Percentiles rank a stretch among this genome's conserved stretches.
Conservation (phyloP, 2,113 vertebrate genomes). For the Solea senegalensis region DNA sequence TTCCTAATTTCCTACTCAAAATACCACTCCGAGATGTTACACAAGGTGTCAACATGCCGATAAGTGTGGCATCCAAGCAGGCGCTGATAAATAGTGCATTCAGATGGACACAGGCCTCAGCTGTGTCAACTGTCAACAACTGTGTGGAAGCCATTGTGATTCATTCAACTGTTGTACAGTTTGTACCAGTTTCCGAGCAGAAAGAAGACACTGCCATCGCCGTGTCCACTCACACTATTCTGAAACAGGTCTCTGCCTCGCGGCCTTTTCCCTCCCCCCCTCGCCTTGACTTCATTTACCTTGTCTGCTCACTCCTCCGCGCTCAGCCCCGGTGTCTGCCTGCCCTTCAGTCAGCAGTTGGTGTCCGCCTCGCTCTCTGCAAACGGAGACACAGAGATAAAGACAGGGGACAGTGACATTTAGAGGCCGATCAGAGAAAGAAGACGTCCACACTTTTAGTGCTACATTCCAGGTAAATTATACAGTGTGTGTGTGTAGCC, state of each 20-base stretch:
- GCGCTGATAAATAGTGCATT: constrained; percentile 32
- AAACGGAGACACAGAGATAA: constrained; percentile 18
- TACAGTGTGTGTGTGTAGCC: not conserved
- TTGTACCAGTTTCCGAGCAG: not conserved
- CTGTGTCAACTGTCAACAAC: constrained; percentile 11
- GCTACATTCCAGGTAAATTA: constrained; percentile 46
- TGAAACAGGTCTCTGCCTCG: not conserved
- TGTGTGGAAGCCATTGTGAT: constrained; percentile 2
- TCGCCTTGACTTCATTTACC: constrained; percentile 43
- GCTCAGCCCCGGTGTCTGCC: constrained; percentile 44
- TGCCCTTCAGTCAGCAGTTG: constrained; percentile 60
- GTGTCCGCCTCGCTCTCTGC: constrained; percentile 37
- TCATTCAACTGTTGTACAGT: not conserved
- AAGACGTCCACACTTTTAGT: constrained; percentile 30
- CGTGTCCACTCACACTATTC: not conserved
- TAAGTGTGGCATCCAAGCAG: constrained; percentile 30
- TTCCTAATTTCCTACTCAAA: constrained; percentile 19
- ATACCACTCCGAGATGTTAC: constrained; percentile 34
- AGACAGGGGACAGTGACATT: constrained; percentile 22
- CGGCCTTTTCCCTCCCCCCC: no score
- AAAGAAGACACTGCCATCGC: not conserved
- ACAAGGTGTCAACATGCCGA: constrained; percentile 36
- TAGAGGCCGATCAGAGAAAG: constrained; percentile 17
- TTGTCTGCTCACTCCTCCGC: constrained; percentile 60
- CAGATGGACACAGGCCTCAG: constrained; percentile 15